Evolutionary conservation across 1,140 invertebrate species (phyloP).

Genomic region (Sminthurinus signatus): DNA sequence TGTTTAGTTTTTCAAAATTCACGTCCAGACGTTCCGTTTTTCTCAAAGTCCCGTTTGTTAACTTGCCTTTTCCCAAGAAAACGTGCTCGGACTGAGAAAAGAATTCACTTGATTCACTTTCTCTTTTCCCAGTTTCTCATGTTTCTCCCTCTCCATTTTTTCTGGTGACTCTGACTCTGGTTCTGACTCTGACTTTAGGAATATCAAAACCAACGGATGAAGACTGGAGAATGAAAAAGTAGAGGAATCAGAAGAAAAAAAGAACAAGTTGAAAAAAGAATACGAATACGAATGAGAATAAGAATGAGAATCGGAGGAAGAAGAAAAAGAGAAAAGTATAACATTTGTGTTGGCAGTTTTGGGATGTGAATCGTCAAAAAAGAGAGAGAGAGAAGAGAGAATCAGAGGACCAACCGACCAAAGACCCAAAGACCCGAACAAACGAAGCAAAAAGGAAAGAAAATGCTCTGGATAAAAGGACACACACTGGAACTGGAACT

Average conservation of each 20-base stretch:
- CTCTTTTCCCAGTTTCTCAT: too few species aligned
- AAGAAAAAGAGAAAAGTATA: not conserved
- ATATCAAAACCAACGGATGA: conserved; percentile 9
- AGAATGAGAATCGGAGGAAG: too few species aligned
- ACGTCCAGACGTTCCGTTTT: conserved; percentile 18
- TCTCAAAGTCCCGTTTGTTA: conserved; percentile 32
- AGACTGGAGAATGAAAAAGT: not conserved
- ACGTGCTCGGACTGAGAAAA: conserved; percentile 24
- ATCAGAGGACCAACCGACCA: too few species aligned
- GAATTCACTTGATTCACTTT: conserved; percentile 12
- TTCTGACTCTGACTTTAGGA: conserved; percentile 15
- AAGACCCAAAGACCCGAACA: too few species aligned
- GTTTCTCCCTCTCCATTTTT: not conserved
- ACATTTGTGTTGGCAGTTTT: conserved; percentile 1
- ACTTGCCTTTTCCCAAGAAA: conserved; percentile 29
- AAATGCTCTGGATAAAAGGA: too few species aligned
- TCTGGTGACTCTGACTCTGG: conserved; percentile 22
- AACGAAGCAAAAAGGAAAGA: too few species aligned
- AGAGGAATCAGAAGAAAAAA: not conserved
- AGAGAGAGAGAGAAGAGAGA: too few species aligned
- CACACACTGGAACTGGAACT: too few species aligned
- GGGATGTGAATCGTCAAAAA: conserved; percentile 1
- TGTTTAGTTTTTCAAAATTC: conserved; percentile 32
- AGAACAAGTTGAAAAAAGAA: too few species aligned
- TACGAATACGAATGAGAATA: too few species aligned